Percentiles rank a stretch among this genome's conserved stretches.
phyloP scores from a whole-genome alignment of 2,888 invertebrate species.

The Drosophila acutilabella region DNA sequence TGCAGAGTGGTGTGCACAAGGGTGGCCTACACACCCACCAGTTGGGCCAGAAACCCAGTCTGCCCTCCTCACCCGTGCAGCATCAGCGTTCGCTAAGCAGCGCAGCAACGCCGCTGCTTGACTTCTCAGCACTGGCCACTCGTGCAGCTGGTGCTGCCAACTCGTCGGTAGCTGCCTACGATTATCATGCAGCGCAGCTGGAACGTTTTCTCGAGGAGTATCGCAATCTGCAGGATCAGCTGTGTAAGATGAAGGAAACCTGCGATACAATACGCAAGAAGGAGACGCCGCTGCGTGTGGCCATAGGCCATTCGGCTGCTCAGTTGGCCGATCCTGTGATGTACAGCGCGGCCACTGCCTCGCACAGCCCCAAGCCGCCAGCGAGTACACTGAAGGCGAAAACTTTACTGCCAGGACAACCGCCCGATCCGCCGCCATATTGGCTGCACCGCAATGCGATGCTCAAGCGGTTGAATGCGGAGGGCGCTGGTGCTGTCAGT shows the following conservation, averaged over 20 bases:
- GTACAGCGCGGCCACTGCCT: slow-evolving; percentile 82
- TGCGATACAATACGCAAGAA: slow-evolving; percentile 88
- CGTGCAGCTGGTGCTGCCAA: slow-evolving; percentile 76
- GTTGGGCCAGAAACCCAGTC: slow-evolving; percentile 86
- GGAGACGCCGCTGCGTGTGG: slow-evolving; percentile 82
- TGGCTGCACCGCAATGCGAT: slow-evolving; percentile 86
- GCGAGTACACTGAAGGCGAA: slow-evolving; percentile 86
- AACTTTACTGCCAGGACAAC: slow-evolving; percentile 84
- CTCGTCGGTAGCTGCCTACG: slow-evolving; percentile 88
- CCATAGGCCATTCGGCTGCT: slow-evolving; percentile 79
- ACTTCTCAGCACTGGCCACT: slow-evolving; percentile 80
- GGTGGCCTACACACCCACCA: slow-evolving; percentile 53
- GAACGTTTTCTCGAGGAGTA: slow-evolving; percentile 93
- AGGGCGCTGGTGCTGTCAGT: slow-evolving; percentile 17
- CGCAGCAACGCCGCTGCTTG: slow-evolving; percentile 83
- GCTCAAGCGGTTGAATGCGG: slow-evolving; percentile 84
- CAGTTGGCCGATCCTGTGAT: slow-evolving; percentile 85
- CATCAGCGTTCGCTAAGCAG: slow-evolving; percentile 84
- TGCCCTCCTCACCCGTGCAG: slow-evolving; percentile 89
- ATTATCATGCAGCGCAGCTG: slow-evolving; percentile 92
- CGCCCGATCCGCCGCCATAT: slow-evolving; percentile 85
- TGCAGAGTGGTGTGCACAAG: slow-evolving; percentile 84
- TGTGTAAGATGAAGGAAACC: slow-evolving; percentile 92
- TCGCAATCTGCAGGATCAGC: slow-evolving; percentile 90
- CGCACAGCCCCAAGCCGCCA: slow-evolving; percentile 85